Evolutionary conservation across 2,888 invertebrate genomes (phyloP).

Genomic region (Eledona agricola): DNA sequence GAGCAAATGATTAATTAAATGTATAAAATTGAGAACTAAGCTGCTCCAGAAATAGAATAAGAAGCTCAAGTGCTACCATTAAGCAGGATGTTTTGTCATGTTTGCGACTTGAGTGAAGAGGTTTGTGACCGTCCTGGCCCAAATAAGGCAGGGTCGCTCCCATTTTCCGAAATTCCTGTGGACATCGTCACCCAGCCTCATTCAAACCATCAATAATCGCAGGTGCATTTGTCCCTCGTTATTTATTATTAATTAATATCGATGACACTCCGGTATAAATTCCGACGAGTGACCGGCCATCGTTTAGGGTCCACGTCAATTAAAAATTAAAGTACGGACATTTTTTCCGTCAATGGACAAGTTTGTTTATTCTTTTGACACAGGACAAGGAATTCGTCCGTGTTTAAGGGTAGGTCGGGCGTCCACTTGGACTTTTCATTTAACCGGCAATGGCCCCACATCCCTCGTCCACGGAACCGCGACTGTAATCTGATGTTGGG

Average conservation of each 20-base stretch:
- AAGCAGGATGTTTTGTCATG: no score
- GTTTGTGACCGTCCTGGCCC: no score
- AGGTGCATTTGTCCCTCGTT: conserved; percentile 48
- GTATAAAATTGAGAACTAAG: no score
- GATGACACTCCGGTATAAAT: conserved; percentile 58
- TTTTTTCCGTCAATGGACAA: conserved; percentile 56
- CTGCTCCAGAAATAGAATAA: no score
- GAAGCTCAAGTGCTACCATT: no score
- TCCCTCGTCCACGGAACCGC: conserved; percentile 40
- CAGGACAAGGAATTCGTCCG: conserved; percentile 55
- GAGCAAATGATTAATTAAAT: no score
- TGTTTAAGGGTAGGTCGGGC: conserved; percentile 53
- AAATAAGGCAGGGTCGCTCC: no score
- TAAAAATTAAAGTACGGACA: conserved; percentile 58
- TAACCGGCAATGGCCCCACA: conserved; percentile 7
- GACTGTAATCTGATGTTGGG: conserved; percentile 59
- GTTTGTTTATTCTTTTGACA: conserved; percentile 61
- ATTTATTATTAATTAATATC: conserved; percentile 59
- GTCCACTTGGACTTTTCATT: conserved; percentile 45
- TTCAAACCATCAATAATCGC: conserved; percentile 46
- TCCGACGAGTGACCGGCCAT: conserved; percentile 52
- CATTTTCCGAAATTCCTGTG: conserved; percentile 17
- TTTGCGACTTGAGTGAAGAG: no score
- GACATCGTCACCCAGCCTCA: neutral
- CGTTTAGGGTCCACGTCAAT: conserved; percentile 57